phyloP scores from a whole-genome alignment of 2,113 vertebrate species.

The Aplodontia rufa region DNA sequence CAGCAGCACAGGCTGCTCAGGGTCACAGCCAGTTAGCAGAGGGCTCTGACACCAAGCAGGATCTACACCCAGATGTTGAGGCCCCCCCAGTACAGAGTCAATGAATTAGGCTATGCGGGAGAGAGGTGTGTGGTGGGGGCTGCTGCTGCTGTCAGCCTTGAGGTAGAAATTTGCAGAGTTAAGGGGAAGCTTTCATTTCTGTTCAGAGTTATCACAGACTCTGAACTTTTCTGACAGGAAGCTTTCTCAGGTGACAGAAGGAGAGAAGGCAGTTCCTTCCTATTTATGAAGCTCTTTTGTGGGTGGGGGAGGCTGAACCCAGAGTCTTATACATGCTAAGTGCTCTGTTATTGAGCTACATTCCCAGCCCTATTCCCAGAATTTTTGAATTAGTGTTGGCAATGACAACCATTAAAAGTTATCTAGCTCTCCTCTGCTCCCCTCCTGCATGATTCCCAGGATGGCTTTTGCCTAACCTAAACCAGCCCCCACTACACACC shows the following conservation, averaged over 20 bases:
- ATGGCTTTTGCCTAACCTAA: neutral
- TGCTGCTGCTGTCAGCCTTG: neutral
- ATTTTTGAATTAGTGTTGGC: neutral
- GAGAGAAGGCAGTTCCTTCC: neutral
- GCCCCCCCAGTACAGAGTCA: too few species aligned
- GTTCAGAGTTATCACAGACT: neutral
- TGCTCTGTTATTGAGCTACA: neutral
- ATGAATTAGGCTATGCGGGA: too few species aligned
- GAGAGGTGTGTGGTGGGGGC: too few species aligned
- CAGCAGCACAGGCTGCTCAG: neutral
- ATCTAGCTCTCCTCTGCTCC: neutral
- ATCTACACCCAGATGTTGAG: too few species aligned
- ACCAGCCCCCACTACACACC: neutral
- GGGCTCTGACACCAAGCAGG: neutral
- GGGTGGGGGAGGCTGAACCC: neutral
- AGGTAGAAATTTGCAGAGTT: neutral
- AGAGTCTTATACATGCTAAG: neutral
- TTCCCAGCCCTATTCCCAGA: neutral
- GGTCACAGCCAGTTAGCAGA: neutral
- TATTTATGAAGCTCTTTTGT: neutral
- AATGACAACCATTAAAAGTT: neutral
- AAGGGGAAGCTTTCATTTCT: neutral
- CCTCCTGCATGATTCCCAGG: neutral
- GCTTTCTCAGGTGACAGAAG: neutral
- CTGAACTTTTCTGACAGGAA: neutral